Evolutionary conservation across 2,113 vertebrate genomes (phyloP).

Genomic region (Corythaeola cristata): DNA sequence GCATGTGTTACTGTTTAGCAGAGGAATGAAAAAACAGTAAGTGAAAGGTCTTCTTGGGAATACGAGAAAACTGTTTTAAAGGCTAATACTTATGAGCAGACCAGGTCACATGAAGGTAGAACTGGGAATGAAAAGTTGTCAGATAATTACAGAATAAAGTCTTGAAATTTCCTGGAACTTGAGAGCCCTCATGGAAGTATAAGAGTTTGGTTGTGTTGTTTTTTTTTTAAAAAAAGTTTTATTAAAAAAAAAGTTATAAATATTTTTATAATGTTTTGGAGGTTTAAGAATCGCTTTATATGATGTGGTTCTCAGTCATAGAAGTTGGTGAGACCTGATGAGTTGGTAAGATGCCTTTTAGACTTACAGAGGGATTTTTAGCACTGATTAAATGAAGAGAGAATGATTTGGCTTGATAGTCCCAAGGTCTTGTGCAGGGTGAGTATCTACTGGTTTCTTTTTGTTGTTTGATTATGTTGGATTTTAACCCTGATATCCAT

Average conservation of each 20-base stretch:
- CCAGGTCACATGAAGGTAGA: neutral
- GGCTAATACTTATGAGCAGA: neutral
- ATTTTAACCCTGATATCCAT: neutral
- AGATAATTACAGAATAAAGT: neutral
- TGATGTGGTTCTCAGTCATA: neutral
- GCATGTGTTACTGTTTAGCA: neutral
- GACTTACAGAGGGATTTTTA: neutral
- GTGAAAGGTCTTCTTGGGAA: neutral
- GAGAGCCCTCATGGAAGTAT: neutral
- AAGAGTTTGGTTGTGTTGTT: neutral
- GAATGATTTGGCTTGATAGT: neutral
- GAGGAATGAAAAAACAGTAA: neutral
- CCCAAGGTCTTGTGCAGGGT: neutral
- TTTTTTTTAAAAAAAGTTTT: neutral
- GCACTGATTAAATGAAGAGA: neutral
- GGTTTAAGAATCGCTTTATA: neutral
- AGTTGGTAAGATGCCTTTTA: neutral
- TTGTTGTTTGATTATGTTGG: neutral
- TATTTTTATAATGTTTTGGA: neutral
- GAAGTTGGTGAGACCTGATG: neutral
- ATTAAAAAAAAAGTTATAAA: neutral
- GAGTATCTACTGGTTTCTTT: neutral
- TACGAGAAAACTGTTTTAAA: neutral
- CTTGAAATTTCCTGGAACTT: neutral
- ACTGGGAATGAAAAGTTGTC: neutral